Base-by-base conservation (phyloP, 2,888 invertebrate species). In the Leucozona laternaria region DNA sequence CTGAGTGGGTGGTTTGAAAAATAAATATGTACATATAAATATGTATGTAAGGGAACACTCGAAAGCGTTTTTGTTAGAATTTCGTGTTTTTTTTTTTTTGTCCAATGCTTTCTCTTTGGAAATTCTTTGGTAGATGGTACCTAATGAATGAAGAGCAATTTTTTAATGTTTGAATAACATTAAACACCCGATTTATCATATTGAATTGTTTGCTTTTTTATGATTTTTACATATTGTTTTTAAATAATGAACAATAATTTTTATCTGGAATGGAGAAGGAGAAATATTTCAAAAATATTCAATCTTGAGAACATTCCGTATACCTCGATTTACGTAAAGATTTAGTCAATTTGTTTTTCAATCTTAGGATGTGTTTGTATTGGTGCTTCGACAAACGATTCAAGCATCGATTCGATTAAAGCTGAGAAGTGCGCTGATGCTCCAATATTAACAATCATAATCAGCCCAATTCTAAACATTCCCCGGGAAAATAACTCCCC, bases 1-100 rank as follows among this genome's bases (percentile, higher is more conserved):
- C 34, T 40, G 57, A 60, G 37, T 68, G 81, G 50, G 66, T 78
- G 82, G 70, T 31, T 72, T 53, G 22, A 48, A 37, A 50, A 68
- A 68, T 37, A 68, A 66, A 53, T 50, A 37, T 31, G 5, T 31
- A 31, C 8, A 31, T 31, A 31, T 2, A 0, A 7, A 31, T 28
- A 28, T 28, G 28, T 34, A 53, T 37, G 28, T n/a, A 31, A 34
- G 20, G 48, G 37, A 68, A 53, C 20, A 31, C 50, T 50, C 10
- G 4, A 53, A 53, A 25, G 45, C 11, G 43, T 28, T 43, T 37
- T 53, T 37, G 2, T 68, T 17, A 37, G 37, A 15, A 34, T 37
- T 50, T 68, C 2, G 6, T 48, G 1, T 68, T 20, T 68, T 13
- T 15, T n/a, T 17, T 28, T 25, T 6, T 31, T 15, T 66, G 10